Conservation (phyloP, 2,888 invertebrate species). For the Doris montereyensis region DNA sequence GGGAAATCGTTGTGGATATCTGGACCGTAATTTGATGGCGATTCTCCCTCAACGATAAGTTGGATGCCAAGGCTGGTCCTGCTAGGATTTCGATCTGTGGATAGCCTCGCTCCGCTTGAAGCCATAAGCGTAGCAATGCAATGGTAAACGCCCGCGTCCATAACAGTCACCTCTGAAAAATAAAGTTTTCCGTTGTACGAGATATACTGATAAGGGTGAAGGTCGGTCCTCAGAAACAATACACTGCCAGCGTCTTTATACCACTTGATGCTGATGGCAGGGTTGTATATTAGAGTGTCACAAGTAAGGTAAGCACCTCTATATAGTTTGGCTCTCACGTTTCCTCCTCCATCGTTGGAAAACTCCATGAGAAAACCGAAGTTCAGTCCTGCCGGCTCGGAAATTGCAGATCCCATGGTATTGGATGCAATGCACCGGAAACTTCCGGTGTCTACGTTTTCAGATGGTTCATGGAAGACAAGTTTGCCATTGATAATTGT, state of each 20-base stretch:
- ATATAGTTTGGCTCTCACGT: constrained; percentile 50
- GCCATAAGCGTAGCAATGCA: constrained; percentile 56
- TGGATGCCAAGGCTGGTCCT: constrained; percentile 52
- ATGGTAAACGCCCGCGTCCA: constrained; percentile 72
- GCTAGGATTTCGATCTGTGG: constrained; percentile 52
- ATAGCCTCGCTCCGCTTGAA: constrained; percentile 44
- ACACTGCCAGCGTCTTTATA: constrained; percentile 89
- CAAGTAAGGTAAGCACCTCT: constrained; percentile 57
- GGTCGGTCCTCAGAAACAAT: constrained; percentile 94
- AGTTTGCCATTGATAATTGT: constrained; percentile 93
- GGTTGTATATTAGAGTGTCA: constrained; percentile 55
- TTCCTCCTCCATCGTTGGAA: constrained; percentile 55
- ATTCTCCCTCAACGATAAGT: constrained; percentile 49
- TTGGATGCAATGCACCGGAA: constrained; percentile 94
- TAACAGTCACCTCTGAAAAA: constrained; percentile 91
- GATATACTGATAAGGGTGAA: constrained; percentile 85
- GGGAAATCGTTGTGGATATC: constrained; percentile 87
- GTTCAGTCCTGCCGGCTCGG: constrained; percentile 88
- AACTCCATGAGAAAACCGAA: constrained; percentile 79
- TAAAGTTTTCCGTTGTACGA: constrained; percentile 94
- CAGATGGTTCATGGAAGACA: constrained; percentile 85
- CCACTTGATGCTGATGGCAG: constrained; percentile 79
- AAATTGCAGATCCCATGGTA: constrained; percentile 88
- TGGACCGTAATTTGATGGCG: constrained; percentile 49
- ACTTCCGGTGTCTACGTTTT: constrained; percentile 85